Percentiles rank a stretch among this genome's conserved stretches.
Conservation (phyloP, 1,140 invertebrate species). For the Pachypsylla venusta region DNA sequence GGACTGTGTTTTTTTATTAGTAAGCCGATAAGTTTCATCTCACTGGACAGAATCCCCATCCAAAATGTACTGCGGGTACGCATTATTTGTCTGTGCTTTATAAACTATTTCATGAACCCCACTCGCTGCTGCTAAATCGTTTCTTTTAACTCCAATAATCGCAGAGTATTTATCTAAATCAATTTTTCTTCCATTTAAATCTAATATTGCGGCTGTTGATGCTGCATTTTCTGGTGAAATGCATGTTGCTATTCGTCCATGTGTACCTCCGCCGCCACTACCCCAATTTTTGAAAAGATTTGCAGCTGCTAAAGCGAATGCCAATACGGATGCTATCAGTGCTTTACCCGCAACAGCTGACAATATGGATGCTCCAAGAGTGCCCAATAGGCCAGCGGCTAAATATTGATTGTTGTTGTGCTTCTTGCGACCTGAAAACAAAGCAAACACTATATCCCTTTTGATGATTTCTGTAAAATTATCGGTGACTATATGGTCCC, state of each 20-base stretch:
- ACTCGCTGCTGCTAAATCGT: neutral
- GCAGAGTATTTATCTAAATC: constrained; percentile 2
- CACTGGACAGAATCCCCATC: neutral
- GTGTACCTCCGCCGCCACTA: neutral
- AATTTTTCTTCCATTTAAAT: neutral
- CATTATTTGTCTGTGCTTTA: neutral
- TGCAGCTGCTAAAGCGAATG: neutral
- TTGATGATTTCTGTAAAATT: no score
- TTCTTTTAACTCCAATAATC: neutral
- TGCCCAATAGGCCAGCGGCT: neutral
- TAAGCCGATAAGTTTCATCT: no score
- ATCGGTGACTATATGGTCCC: no score
- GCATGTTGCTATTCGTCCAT: neutral
- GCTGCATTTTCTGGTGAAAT: neutral
- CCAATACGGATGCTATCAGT: neutral
- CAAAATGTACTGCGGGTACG: neutral
- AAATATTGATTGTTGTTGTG: neutral
- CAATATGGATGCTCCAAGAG: neutral
- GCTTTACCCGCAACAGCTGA: constrained; percentile 1
- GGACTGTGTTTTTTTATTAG: no score
- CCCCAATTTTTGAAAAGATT: neutral
- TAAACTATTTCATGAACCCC: neutral
- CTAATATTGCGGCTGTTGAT: neutral
- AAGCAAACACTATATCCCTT: neutral
- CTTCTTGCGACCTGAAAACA: constrained; percentile 6